Base-by-base conservation (phyloP, 2,113 vertebrate genomes). In the Tylochromis polylepis region DNA sequence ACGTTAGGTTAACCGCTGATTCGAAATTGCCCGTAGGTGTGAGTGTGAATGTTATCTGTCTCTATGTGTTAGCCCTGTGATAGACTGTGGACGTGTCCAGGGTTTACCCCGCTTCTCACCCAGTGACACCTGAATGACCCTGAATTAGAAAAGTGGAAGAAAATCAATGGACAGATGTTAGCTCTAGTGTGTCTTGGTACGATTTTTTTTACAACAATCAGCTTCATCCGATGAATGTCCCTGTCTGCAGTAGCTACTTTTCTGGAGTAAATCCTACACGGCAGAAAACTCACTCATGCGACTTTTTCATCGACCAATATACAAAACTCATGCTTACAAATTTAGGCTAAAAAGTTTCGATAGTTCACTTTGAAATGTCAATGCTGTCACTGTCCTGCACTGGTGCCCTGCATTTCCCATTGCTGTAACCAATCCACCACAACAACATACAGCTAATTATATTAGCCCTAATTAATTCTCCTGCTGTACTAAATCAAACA, bases 401-500 rank as follows among this genome's bases (percentile, higher is more conserved):
- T 24, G 65, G 36, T 41, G 36, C 20, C 62, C 62, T 67, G 62
- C 36, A 67, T 67, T 67, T 67, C 62, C 62, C 62, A 67, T 41
- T 41, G 62, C 62, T 70, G 7, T 43, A 70, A 70, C 67, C 22
- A 15, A 2, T 72, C 22, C 67, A 75, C 43, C 43, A 77, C 24
- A 29, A 29, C 43, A 49, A 49, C 16, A 75, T 75, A 29, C 43
- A 77, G 43, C 43, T 77, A 46, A 22, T 41, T 38, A 67, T 67
- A 67, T 67, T 77, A 51, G 70, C 43, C 10, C 43, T 51, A 75
- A 75, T 75, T 51, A 51, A 75, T 29, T 75, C 43, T 75, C 16
- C 24, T 51, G 43, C 70, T 31, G 70, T 51, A 75, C 41, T 27
- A 72, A 72, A 46, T 72, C 41, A 49, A 29, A 29, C 70, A 27